Evolutionary conservation across 2,797 vertebrate genomes (phyloP).

Genomic region (Anniella stebbinsi): DNA sequence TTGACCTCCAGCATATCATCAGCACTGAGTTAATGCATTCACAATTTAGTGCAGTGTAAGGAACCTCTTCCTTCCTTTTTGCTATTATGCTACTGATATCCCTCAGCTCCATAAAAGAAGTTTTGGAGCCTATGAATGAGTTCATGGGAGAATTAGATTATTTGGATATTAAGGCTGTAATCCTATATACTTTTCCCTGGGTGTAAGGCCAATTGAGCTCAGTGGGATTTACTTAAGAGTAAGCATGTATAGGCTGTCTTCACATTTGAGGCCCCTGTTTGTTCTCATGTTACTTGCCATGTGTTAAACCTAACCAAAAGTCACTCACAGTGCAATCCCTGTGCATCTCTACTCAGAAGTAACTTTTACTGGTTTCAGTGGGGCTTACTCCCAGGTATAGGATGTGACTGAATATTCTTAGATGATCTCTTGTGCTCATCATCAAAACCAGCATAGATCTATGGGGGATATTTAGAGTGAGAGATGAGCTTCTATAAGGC

Average conservation of each 20-base stretch:
- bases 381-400: too few relatives aligned
- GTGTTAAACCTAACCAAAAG: conserved; percentile 21
- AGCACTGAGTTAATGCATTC: not conserved
- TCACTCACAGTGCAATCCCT: not conserved
- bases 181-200: not conserved
- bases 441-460: not conserved
- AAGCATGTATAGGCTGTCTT: conserved; percentile 6
- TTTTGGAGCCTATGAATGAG: conserved; percentile 2
- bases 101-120: conserved; percentile 61
- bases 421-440: not conserved
- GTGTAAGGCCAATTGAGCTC: not conserved
- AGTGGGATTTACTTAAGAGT: not conserved
- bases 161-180: not conserved
- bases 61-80: conserved; percentile 24
- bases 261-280: not conserved
- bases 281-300: not conserved
- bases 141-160: not conserved
- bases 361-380: too few relatives aligned
- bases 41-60: not conserved
- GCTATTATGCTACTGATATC: conserved; percentile 28
- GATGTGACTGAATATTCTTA: not conserved
- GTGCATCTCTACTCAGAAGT: too few relatives aligned
- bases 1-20: not conserved
- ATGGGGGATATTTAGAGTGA: not conserved
- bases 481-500: not conserved